Conservation (phyloP, 2,113 vertebrate species). For the Melanostigma gelatinosum region DNA sequence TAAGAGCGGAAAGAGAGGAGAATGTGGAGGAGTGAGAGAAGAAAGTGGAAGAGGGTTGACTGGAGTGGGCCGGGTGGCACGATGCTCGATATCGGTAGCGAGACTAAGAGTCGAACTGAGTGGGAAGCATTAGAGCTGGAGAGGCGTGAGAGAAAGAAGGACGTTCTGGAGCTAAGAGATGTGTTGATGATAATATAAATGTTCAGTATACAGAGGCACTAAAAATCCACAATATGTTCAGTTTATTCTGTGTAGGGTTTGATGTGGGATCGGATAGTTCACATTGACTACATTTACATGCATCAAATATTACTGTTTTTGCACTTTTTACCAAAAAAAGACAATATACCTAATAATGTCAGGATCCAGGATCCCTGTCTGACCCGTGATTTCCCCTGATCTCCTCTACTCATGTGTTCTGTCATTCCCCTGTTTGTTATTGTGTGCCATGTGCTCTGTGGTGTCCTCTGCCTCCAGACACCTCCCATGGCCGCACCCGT, state of each 20-base stretch:
- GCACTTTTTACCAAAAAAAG: no score
- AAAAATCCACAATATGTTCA: background rate
- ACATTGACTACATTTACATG: background rate
- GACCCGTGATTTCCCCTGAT: no score
- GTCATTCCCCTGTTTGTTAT: no score
- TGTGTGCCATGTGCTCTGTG: no score
- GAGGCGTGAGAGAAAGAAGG: constrained; percentile 25
- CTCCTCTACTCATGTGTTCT: no score
- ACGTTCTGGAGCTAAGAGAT: constrained; percentile 8
- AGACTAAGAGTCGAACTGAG: constrained; percentile 65
- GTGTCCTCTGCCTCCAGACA: no score
- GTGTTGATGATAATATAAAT: constrained; percentile 14
- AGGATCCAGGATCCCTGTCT: no score
- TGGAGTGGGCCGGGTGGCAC: constrained; percentile 49
- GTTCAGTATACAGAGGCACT: background rate
- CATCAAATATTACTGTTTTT: no score
- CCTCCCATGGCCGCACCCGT: no score
- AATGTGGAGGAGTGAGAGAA: constrained; percentile 62
- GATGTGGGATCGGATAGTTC: background rate
- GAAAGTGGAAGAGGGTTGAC: constrained; percentile 60
- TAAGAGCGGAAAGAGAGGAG: constrained; percentile 22
- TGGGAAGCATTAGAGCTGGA: constrained; percentile 62
- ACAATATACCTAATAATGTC: no score
- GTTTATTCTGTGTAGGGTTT: background rate
- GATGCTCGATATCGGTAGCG: constrained; percentile 59